Base-by-base conservation (phyloP, 2,113 vertebrate genomes). In the Trinectes maculatus region DNA sequence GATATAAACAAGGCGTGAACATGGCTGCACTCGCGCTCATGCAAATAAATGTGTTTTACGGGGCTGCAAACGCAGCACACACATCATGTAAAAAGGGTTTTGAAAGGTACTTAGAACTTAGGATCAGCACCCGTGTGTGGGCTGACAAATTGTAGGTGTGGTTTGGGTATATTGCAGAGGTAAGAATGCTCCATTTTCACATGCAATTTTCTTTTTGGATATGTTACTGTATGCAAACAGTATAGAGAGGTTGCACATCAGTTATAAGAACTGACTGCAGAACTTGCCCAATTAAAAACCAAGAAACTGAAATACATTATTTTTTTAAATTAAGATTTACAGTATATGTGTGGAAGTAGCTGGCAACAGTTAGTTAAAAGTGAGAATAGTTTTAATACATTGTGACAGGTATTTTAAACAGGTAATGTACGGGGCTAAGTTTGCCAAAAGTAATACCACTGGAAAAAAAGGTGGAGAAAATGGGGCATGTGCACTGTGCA, bases 21-120 rank as follows among this genome's bases (percentile, higher is more conserved):
- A 34, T 22, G 21, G 26, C 16, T 22, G 46, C 7, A 2, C 44
- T 74, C 28, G 54, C 18, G 36, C 55, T 63, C 49, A 11, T 57
- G 65, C 51, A 71, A 47, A 51, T 54, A 11, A 40, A 31, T 71
- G 68, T n/a, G 36, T 24, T 42, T 71, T 24, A 66, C 46, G 8
- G 34, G 12, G 54, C 40, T 37, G 47, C 62, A 47, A 29, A 51
- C 18, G 4, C 12, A 28, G 24, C 5, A 15, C 65, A 47, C 40
- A 9, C 48, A 67, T 69, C 44, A 67, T 28, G 47, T 33, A 59
- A 37, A 65, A 70, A 15, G 34, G 31, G 29, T 60, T 56, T 44
- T 52, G 19, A 63, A 46, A 74, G 60, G 56, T 42, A 16, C 53
- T 69, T 4, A 58, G 46, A 36, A 60, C 49, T 28, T 37, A 26